phyloP scores from a whole-genome alignment of 2,113 vertebrate species.

The Phodopus roborovskii region DNA sequence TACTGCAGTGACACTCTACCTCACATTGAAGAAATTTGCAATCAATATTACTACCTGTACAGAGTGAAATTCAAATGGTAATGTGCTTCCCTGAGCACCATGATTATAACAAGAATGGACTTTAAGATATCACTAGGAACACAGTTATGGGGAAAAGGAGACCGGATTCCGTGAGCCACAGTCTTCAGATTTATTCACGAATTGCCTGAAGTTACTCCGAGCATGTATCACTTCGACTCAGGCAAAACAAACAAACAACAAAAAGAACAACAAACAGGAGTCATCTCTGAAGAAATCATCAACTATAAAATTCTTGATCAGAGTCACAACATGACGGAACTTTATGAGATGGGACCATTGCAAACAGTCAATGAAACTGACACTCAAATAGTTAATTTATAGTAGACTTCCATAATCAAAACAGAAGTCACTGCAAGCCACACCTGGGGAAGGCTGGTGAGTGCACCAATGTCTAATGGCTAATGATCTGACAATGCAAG shows the following conservation, averaged over 20 bases:
- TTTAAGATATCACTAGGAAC: background rate
- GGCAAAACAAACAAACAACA: background rate
- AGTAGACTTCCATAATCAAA: background rate
- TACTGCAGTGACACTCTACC: background rate
- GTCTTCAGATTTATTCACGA: background rate
- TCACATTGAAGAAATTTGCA: background rate
- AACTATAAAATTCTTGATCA: background rate
- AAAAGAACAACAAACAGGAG: background rate
- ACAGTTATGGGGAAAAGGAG: background rate
- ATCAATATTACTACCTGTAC: background rate
- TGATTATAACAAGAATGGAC: background rate
- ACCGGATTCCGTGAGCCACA: background rate
- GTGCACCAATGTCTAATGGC: background rate
- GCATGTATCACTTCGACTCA: background rate
- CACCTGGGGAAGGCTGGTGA: background rate
- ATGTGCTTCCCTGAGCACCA: background rate
- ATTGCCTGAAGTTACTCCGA: background rate
- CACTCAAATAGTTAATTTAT: background rate
- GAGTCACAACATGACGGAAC: background rate
- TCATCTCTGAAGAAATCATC: background rate
- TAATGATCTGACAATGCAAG: background rate
- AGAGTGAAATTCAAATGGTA: conserved; percentile 6
- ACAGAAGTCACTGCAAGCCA: background rate
- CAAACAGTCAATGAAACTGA: background rate
- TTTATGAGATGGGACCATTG: background rate